Evolutionary conservation across 2,797 vertebrate genomes (phyloP).

Genomic region (Hypotaenidia philippensis): DNA sequence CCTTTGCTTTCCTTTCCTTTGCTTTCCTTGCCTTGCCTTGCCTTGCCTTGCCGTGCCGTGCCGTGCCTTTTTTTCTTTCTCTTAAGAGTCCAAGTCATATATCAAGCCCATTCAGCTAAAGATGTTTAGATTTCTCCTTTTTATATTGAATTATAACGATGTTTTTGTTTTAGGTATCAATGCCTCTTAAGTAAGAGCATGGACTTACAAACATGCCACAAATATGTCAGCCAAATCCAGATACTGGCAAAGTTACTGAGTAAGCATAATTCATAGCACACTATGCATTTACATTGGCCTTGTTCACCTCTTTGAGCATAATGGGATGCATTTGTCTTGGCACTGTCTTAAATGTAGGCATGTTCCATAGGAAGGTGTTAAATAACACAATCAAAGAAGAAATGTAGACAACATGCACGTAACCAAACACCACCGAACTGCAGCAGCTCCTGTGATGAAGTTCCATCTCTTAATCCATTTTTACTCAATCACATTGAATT

Average conservation of each 20-base stretch:
- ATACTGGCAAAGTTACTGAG: background rate
- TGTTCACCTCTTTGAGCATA: background rate
- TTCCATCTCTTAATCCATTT: background rate
- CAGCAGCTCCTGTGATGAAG: background rate
- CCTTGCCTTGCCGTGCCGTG: too few species aligned
- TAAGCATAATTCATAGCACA: background rate
- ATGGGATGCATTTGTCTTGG: slow-evolving; percentile 1
- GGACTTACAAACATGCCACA: background rate
- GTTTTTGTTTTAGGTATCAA: background rate
- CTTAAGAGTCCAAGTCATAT: fast-evolving
- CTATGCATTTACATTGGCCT: background rate
- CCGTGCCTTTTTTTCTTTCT: background rate
- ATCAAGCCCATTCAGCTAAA: background rate
- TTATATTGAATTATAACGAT: background rate
- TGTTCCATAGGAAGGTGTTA: background rate
- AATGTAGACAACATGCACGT: background rate
- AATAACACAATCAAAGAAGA: background rate
- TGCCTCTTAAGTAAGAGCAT: background rate
- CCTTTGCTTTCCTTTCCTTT: background rate
- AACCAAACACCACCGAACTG: background rate
- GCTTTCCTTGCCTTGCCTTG: background rate
- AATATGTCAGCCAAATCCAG: background rate
- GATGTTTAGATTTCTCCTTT: background rate
- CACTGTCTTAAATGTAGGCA: background rate
- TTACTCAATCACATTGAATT: background rate